These are phyloP conservation scores for Myotis myotis DNA, from an alignment of 2,797 vertebrate species.

Conservation along the genomic window DNA sequence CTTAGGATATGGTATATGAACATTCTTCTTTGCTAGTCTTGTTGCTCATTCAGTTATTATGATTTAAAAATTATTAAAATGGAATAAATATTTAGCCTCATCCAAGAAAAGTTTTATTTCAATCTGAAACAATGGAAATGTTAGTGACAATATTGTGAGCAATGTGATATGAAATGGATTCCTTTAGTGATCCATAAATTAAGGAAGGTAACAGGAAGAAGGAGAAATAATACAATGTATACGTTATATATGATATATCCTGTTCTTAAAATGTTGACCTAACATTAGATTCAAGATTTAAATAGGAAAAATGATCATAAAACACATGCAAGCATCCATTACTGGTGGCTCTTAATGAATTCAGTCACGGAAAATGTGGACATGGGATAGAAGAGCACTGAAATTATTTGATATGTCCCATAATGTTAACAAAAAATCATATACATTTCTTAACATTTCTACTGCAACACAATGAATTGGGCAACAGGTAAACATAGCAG, in stretches of 20 bases:
- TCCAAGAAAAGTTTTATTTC: neutral
- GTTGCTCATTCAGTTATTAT: neutral
- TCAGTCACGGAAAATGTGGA: slow-evolving; percentile 59
- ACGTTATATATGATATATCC: neutral
- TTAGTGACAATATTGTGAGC: neutral
- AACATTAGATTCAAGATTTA: neutral
- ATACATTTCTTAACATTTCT: slow-evolving; percentile 76
- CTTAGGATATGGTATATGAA: neutral
- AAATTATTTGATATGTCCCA: slow-evolving; percentile 61
- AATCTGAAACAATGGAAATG: neutral
- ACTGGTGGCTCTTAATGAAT: neutral
- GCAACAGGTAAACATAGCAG: slow-evolving; percentile 63
- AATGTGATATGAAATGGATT: neutral
- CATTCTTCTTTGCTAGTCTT: neutral
- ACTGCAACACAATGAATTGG: slow-evolving; percentile 56
- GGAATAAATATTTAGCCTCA: slow-evolving; percentile 25
- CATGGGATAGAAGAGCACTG: neutral
- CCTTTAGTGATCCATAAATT: neutral
- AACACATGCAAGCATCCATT: neutral
- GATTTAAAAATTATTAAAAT: slow-evolving; percentile 41
- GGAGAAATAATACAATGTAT: neutral
- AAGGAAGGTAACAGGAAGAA: neutral
- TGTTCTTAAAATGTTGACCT: slow-evolving; percentile 41
- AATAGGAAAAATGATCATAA: slow-evolving; percentile 23
- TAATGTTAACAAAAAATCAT: slow-evolving; percentile 72